Conservation (phyloP, 2,113 vertebrate genomes). For the Onychostoma macrolepis region DNA sequence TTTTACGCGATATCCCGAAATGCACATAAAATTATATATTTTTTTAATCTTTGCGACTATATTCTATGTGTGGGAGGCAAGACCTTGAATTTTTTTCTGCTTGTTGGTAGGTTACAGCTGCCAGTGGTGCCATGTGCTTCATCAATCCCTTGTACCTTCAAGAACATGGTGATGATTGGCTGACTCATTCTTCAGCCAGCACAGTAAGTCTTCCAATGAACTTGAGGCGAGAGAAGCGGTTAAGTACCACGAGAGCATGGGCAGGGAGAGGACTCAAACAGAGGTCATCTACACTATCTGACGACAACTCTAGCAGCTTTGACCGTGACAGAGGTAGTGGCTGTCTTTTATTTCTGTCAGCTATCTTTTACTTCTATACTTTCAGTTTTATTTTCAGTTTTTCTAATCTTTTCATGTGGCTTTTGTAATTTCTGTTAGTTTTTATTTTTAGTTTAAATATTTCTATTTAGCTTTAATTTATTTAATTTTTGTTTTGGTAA, state of each 20-base stretch:
- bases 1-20: no score
- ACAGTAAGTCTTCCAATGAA: neutral
- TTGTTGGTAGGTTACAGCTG: conserved; percentile 64
- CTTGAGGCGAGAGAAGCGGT: conserved; percentile 56
- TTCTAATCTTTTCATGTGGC: neutral
- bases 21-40: neutral
- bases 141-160: conserved; percentile 85
- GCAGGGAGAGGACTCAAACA: conserved; percentile 64
- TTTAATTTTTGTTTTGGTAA: neutral
- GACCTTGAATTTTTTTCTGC: neutral
- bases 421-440: neutral
- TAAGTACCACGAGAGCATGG: conserved; percentile 70
- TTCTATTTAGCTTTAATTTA: no score
- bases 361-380: neutral
- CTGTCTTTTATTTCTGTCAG: neutral
- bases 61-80: neutral
- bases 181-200: conserved; percentile 46
- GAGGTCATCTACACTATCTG: conserved; percentile 67
- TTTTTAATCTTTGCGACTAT: neutral
- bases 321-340: conserved; percentile 55
- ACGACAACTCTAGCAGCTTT: conserved; percentile 36
- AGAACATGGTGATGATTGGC: conserved; percentile 76
- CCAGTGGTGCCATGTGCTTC: conserved; percentile 77
- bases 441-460: neutral
- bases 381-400: neutral